These are phyloP conservation scores for Chlorocebus sabaeus DNA, from an alignment of 2,113 vertebrate species.

Conservation along the genomic window DNA sequence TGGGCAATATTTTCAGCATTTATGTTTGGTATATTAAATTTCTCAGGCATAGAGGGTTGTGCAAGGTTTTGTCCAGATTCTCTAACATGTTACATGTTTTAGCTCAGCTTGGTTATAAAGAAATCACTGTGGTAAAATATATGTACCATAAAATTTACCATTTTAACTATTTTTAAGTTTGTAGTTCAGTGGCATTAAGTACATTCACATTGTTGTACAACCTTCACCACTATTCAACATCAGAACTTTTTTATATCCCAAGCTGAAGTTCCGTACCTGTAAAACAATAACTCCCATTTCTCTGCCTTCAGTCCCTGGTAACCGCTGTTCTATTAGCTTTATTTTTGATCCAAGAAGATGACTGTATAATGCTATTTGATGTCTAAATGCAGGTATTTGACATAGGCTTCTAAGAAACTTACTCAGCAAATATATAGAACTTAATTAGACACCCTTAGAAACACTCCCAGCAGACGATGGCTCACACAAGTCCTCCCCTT, in stretches of 20 bases:
- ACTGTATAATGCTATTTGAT: neutral
- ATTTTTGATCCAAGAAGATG: constrained; percentile 33
- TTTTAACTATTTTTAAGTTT: neutral
- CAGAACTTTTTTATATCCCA: neutral
- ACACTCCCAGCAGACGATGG: neutral
- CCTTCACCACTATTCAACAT: neutral
- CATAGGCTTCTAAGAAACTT: neutral
- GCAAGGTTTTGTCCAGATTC: neutral
- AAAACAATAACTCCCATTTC: neutral
- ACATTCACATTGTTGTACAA: neutral
- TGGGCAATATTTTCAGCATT: neutral
- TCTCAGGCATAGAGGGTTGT: neutral
- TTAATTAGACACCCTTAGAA: neutral
- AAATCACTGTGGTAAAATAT: neutral
- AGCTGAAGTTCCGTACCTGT: neutral
- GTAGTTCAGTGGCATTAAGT: neutral
- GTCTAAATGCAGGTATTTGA: neutral
- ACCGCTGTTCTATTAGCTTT: neutral
- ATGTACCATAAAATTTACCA: neutral
- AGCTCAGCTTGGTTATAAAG: neutral
- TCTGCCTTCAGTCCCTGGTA: neutral
- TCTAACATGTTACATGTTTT: neutral
- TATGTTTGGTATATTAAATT: neutral
- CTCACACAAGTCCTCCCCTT: neutral
- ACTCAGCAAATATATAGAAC: neutral